Conservation (phyloP, 2,797 vertebrate genomes). For the Lutjanus campechanus region DNA sequence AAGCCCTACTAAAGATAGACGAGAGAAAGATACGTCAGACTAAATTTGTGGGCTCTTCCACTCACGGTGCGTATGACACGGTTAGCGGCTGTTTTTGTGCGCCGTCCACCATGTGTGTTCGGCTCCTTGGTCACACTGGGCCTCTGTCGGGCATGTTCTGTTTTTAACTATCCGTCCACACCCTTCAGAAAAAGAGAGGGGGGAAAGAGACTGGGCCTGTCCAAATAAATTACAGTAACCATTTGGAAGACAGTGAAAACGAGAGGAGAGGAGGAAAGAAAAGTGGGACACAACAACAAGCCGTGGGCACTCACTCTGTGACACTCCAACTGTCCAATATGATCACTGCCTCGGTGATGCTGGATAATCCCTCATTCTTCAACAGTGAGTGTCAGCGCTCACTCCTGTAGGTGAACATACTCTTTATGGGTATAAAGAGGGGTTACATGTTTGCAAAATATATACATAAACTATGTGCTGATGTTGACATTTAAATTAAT, state of each 20-base stretch:
- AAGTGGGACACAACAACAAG: conserved; percentile 76
- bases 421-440: background rate
- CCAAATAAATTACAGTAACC: conserved; percentile 74
- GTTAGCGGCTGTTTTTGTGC: conserved; percentile 49
- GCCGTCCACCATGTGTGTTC: background rate
- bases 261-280: conserved; percentile 42
- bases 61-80: conserved; percentile 48
- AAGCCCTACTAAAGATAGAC: conserved; percentile 79
- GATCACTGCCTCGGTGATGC: conserved; percentile 56
- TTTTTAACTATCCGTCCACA: conserved; percentile 72
- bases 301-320: conserved; percentile 57
- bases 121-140: conserved; percentile 31
- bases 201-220: conserved; percentile 67
- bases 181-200: conserved; percentile 56
- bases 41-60: conserved; percentile 56
- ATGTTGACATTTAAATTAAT: background rate
- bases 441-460: background rate
- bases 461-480: accelerated
- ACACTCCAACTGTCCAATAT: conserved; percentile 62
- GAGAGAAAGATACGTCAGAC: conserved; percentile 62
- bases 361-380: conserved; percentile 35
- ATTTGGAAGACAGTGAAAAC: conserved; percentile 66
- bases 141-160: conserved; percentile 68
- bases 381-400: conserved; percentile 23
- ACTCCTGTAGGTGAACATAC: background rate